phyloP scores from a whole-genome alignment of 2,113 vertebrate genomes.

The Phrynosoma platyrhinos region DNA sequence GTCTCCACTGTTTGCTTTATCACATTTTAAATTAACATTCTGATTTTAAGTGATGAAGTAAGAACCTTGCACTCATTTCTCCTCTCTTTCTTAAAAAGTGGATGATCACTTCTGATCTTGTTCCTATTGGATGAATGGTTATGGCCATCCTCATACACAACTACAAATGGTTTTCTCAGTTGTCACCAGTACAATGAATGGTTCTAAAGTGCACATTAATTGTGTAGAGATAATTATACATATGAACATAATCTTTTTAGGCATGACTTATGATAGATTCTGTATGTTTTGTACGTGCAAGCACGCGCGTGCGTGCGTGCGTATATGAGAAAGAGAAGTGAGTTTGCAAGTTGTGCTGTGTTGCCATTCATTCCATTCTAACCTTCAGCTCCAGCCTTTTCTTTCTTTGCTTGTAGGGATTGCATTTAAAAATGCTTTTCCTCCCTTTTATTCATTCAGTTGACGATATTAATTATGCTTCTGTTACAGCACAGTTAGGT shows the following conservation, averaged over 20 bases:
- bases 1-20: not conserved
- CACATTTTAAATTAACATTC: slow-evolving; percentile 18
- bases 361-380: not conserved
- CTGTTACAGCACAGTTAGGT: slow-evolving; percentile 49
- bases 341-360: slow-evolving; percentile 35
- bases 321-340: not conserved
- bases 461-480: slow-evolving; percentile 63
- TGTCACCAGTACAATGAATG: slow-evolving; percentile 28
- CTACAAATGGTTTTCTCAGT: slow-evolving; percentile 49
- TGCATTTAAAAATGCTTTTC: slow-evolving; percentile 47
- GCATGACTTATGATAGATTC: slow-evolving; percentile 29
- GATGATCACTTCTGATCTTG: slow-evolving; percentile 42
- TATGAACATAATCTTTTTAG: slow-evolving; percentile 54
- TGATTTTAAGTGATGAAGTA: not conserved
- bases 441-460: slow-evolving; percentile 46
- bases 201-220: slow-evolving; percentile 51
- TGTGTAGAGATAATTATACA: slow-evolving; percentile 60
- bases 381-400: slow-evolving; percentile 27
- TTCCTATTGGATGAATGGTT: slow-evolving; percentile 51
- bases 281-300: slow-evolving; percentile 1
- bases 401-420: slow-evolving; percentile 32
- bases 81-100: slow-evolving; percentile 15
- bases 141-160: slow-evolving; percentile 20
- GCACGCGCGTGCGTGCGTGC: slow-evolving; percentile 16
- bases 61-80: not conserved